Percentiles rank a stretch among this genome's conserved stretches.
Evolutionary conservation across 2,797 vertebrate species (phyloP).

Genomic region (Gymnoscopelus microlampas): DNA sequence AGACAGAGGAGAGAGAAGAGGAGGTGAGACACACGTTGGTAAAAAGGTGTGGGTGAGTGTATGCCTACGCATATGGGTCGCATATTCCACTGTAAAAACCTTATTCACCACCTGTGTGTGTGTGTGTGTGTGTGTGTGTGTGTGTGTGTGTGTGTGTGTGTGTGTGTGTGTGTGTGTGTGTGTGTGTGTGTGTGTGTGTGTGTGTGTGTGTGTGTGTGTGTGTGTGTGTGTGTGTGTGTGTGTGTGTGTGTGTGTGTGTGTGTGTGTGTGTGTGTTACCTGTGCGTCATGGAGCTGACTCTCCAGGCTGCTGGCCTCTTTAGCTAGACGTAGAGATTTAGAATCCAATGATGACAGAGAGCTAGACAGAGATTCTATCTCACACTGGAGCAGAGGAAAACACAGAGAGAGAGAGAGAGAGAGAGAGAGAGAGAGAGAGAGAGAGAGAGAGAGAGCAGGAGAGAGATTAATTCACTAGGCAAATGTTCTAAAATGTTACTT

Average conservation of each 20-base stretch:
- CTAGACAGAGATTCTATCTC: slow-evolving; percentile 86
- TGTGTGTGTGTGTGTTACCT: slow-evolving; percentile 75
- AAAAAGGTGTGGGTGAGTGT: slow-evolving; percentile 1
- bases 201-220: slow-evolving; percentile 14
- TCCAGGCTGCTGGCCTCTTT: slow-evolving; percentile 89
- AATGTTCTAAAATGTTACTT: too few species aligned
- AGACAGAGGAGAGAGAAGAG: slow-evolving; percentile 3
- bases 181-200: slow-evolving; percentile 7
- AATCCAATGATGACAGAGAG: slow-evolving; percentile 83
- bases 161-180: slow-evolving; percentile 41
- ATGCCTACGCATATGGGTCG: neutral
- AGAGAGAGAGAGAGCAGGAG: neutral
- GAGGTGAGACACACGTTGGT: neutral
- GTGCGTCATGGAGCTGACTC: slow-evolving; percentile 87
- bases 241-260: slow-evolving; percentile 1
- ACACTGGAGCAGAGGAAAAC: slow-evolving; percentile 65
- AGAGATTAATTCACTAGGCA: too few species aligned
- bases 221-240: slow-evolving; percentile 40
- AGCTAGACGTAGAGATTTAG: slow-evolving; percentile 84
- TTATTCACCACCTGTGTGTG: slow-evolving; percentile 58
- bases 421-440: slow-evolving; percentile 6
- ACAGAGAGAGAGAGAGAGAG: slow-evolving; percentile 28
- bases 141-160: slow-evolving; percentile 38
- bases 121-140: slow-evolving; percentile 46
- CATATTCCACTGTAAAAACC: too few species aligned